Percentiles rank a stretch among this genome's conserved stretches.
These are phyloP conservation scores for Prunella fulvescens DNA, from an alignment of 2,113 vertebrate genomes.

Conservation along the genomic window DNA sequence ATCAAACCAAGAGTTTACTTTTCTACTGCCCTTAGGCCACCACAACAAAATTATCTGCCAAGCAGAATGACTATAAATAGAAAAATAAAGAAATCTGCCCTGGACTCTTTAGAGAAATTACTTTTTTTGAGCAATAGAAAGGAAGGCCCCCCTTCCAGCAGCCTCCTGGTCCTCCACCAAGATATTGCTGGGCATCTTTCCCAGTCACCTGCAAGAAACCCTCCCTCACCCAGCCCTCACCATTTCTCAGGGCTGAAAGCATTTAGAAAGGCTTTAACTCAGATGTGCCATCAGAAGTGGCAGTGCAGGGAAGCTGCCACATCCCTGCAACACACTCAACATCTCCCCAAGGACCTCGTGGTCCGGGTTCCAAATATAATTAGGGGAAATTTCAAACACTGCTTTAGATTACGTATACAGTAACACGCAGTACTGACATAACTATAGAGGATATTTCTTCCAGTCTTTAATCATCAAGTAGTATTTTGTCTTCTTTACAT, in stretches of 20 bases:
- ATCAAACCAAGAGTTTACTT: background rate
- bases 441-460: conserved; percentile 15
- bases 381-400: conserved; percentile 62
- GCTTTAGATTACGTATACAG: conserved; percentile 14
- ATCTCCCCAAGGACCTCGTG: background rate
- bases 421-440: conserved; percentile 8
- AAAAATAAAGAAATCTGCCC: background rate
- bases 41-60: background rate
- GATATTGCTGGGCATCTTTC: background rate
- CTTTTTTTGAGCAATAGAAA: background rate
- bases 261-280: background rate
- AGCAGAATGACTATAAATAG: background rate
- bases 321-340: background rate
- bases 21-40: background rate
- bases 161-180: background rate
- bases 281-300: background rate
- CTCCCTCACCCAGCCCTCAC: background rate
- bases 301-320: background rate
- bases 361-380: conserved; percentile 52
- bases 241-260: background rate
- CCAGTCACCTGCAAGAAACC: background rate
- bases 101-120: background rate
- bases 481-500: conserved; percentile 65
- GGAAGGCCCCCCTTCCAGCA: background rate
- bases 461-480: conserved; percentile 65